Conservation (phyloP, 2,888 invertebrate species). For the Drosophila hamatofila region DNA sequence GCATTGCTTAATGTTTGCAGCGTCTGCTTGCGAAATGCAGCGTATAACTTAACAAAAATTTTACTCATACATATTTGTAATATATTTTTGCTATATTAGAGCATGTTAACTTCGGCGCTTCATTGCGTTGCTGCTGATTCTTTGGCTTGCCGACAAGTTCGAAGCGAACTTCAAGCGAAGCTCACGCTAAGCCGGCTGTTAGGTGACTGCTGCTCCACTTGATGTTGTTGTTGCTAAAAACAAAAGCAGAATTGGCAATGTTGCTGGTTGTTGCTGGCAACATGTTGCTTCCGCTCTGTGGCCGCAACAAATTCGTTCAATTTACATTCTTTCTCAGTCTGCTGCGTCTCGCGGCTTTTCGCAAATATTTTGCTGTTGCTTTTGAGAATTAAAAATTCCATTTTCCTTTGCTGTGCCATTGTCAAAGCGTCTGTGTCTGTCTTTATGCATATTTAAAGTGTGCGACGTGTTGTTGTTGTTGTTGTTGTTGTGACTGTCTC, state of each 20-base stretch:
- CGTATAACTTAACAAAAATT: no score
- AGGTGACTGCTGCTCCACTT: constrained; percentile 22
- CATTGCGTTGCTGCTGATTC: rapidly evolving
- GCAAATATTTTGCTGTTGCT: constrained; percentile 50
- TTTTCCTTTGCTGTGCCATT: constrained; percentile 16
- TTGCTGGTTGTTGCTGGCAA: constrained; percentile 54
- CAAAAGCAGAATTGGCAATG: constrained; percentile 50
- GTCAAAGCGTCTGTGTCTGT: constrained; percentile 26
- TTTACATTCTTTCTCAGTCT: constrained; percentile 28
- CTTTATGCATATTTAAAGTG: constrained; percentile 42
- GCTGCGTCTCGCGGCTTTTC: constrained; percentile 29
- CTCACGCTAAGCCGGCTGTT: constrained; percentile 46
- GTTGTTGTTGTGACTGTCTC: constrained; percentile 19
- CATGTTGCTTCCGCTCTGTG: constrained; percentile 67
- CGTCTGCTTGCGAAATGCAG: not conserved
- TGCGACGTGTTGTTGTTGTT: constrained; percentile 4
- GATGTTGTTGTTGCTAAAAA: constrained; percentile 28
- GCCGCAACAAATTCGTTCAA: constrained; percentile 32
- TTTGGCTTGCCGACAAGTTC: constrained; percentile 42
- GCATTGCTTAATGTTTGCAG: not conserved
- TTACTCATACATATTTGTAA: not conserved
- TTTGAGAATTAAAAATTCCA: constrained; percentile 59
- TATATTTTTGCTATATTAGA: constrained; percentile 6
- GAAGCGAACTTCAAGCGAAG: constrained; percentile 55
- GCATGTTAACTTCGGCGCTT: constrained; percentile 8